Evolutionary conservation across 2,797 vertebrate genomes (phyloP), one percentile per base, ranked within the genome.

Genomic region (Bradypodion ventrale): DNA sequence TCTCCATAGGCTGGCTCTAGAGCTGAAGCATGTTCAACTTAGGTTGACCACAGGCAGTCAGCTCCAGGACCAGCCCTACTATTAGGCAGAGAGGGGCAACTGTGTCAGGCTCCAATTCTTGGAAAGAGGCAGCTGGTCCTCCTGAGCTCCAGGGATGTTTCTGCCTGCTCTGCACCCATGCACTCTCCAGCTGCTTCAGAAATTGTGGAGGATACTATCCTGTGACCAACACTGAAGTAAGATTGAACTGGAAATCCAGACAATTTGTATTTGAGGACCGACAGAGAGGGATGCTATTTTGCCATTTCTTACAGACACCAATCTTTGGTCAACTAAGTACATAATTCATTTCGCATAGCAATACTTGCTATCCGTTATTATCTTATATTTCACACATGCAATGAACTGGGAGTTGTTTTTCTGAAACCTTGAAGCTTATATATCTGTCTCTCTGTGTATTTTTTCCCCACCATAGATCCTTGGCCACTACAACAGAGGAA

Each of bases 401-500:
- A 35, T 23, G 25, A 65, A 19, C 46, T 78, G 42, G 78, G 42
- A 78, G 5, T n/a, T 16, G 44, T n/a, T 42, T 72, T 78, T 78
- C 32, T 49, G 6, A 73, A 49, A 49, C 40, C 10, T 59, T 83
- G 32, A 4, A 35, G 25, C 70, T 87, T 66, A 91, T 90, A 88
- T 78, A 0, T 78, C 56, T 79, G 7, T 89, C 66, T 46, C 60
- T 90, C 62, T 87, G 46, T 35, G 5, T 15, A 89, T 80, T 56
- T n/a, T 89, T 70, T 80, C 35, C 1, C 10, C 89, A 79, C 60
- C 78, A 80, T 94, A 99, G 98, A 98, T 99, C 93, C 96, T 99
- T 91, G 98, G 98, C 88, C 97, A 97, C 93, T 99, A 99, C 92
- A 97, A 96, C 91, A 97, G 98, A 87, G 97, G 97, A 91, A 99